These are phyloP conservation scores for Chymomyza amoena DNA, from an alignment of 2,888 invertebrate genomes.

Conservation along the genomic window DNA sequence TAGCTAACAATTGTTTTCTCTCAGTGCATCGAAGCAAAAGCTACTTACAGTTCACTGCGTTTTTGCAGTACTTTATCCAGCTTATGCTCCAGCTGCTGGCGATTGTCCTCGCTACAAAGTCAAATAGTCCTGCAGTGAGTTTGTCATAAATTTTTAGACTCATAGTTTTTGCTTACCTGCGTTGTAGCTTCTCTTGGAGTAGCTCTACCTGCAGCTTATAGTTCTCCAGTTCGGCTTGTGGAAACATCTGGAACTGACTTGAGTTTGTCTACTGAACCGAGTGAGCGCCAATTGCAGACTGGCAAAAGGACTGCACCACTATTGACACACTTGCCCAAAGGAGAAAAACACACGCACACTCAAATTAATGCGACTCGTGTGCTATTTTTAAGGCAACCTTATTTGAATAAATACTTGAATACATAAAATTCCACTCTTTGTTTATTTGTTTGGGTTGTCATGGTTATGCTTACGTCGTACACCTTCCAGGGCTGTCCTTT, in stretches of 20 bases:
- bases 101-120: conserved; percentile 80
- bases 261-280: conserved; percentile 18
- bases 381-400: conserved; percentile 63
- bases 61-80: conserved; percentile 80
- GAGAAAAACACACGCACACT: not conserved
- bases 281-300: not conserved
- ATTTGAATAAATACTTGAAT: conserved; percentile 58
- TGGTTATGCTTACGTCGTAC: conserved; percentile 32
- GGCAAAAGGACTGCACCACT: conserved; percentile 26
- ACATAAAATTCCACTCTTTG: conserved; percentile 50
- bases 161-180: conserved; percentile 64
- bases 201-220: conserved; percentile 78
- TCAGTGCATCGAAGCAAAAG: conserved; percentile 3
- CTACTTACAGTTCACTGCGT: conserved; percentile 80
- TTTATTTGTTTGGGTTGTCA: conserved; percentile 61
- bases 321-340: conserved; percentile 53
- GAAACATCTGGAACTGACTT: conserved; percentile 64
- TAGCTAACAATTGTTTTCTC: not conserved
- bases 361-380: conserved; percentile 42
- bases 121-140: not conserved
- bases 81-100: conserved; percentile 80
- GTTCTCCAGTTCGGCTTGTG: conserved; percentile 78
- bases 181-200: conserved; percentile 76
- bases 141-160: conserved; percentile 2
- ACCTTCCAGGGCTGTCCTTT: not conserved